Conservation (phyloP, 2,113 vertebrate genomes). For the Trochalopteron elliotii region DNA sequence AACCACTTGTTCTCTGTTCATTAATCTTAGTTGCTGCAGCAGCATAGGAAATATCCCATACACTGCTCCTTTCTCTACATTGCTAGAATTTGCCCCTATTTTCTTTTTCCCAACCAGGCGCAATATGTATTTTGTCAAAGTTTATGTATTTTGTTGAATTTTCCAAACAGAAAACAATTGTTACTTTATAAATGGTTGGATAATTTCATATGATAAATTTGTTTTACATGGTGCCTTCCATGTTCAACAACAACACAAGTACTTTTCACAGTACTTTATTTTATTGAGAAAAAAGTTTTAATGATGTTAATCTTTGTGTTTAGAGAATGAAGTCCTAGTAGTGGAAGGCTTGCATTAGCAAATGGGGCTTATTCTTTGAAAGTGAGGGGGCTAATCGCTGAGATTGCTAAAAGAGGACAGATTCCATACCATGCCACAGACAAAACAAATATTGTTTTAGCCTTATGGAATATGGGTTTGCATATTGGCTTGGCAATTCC, state of each 20-base stretch:
- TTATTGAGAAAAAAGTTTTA: not conserved
- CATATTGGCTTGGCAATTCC: not conserved
- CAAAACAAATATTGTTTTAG: not conserved
- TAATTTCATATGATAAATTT: not conserved
- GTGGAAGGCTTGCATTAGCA: not conserved
- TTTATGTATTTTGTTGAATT: not conserved
- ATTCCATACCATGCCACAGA: not conserved
- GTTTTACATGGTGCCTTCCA: not conserved
- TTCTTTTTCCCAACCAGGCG: not conserved
- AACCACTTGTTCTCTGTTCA: constrained; percentile 13
- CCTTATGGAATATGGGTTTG: not conserved
- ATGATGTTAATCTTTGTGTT: not conserved
- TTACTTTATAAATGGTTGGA: not conserved
- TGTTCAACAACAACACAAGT: not conserved
- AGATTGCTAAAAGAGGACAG: not conserved
- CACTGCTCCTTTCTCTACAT: not conserved
- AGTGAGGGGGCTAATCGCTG: not conserved
- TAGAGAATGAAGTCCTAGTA: not conserved
- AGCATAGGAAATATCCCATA: not conserved
- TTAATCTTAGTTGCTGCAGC: constrained; percentile 25
- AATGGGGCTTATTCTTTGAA: not conserved
- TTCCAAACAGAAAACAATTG: not conserved
- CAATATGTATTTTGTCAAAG: not conserved
- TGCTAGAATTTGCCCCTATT: not conserved
- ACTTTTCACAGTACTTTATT: not conserved